Evolutionary conservation across 2,797 vertebrate species (phyloP), one percentile per base, ranked within the genome.

Genomic region (Arctocebus calabarensis): DNA sequence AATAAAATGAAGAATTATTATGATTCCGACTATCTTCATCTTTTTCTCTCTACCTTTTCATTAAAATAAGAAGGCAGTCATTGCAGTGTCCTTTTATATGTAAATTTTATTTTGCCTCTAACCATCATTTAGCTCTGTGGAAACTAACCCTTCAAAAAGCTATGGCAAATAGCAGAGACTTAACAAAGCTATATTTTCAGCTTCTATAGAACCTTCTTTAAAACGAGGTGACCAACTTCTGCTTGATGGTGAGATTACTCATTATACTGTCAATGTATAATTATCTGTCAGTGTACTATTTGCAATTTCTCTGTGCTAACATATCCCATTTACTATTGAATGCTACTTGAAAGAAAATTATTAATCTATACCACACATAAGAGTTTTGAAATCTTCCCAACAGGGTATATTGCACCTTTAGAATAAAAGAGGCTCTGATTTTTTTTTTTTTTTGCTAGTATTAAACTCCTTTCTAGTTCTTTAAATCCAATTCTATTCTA

Each of bases 61-160:
- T 95, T 97, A 12, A 62, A 88, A 90, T 90, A 91, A 83, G 75
- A 87, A 91, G 55, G 75, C 68, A 95, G 68, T 96, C 94, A 94
- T 52, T 85, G 25, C 34, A 73, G 29, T 90, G 73, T 48, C 89
- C 93, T 97, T 96, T 97, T 96, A 91, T 95, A 97, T 97, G 97
- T 96, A 96, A 98, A 97, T 97, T 95, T 93, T 88, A 93, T 94
- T 96, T 96, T 96, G 94, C 95, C 91, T 96, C 81, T 74, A 91
- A 91, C 77, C 79, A 91, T 93, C 92, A 91, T 93, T 91, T 93
- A 96, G 89, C 73, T 95, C 88, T 87, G 74, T 48, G 79, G 91
- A 94, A 88, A 40, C 52, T 84, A 84, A 95, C 95, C 88, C 87
- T 95, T 92, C 71, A 94, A 94, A 94, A 90, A 83, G 66, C 20